Evolutionary conservation across 2,797 vertebrate genomes (phyloP).

Genomic region (Cheirogaleus major): DNA sequence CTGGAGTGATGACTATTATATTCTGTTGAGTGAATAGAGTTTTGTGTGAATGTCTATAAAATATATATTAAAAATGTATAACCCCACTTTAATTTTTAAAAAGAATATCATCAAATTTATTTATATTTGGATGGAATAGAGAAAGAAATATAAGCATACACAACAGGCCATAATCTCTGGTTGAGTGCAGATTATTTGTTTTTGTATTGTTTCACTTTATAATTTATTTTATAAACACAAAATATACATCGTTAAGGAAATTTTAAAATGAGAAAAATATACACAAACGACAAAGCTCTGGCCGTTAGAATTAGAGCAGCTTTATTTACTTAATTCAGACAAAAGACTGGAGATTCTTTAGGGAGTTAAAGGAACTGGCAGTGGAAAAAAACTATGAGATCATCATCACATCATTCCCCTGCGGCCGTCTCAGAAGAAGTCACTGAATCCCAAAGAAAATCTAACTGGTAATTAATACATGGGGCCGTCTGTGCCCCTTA

Average conservation of each 20-base stretch:
- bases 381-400: slow-evolving; percentile 66
- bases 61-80: not conserved
- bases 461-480: slow-evolving; percentile 63
- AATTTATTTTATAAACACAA: not conserved
- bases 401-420: slow-evolving; percentile 28
- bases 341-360: not conserved
- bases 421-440: slow-evolving; percentile 43
- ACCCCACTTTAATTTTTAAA: not conserved
- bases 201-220: not conserved
- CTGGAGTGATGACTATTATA: not conserved
- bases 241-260: not conserved
- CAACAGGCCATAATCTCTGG: not conserved
- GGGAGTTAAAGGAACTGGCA: slow-evolving; percentile 21
- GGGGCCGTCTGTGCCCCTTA: not conserved
- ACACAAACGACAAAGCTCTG: not conserved
- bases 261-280: slow-evolving; percentile 7
- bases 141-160: not conserved
- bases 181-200: not conserved
- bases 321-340: slow-evolving; percentile 55
- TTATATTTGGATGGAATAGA: not conserved
- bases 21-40: not conserved
- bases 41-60: not conserved
- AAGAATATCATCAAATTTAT: not conserved
- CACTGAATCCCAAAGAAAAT: slow-evolving; percentile 41
- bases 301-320: not conserved